phyloP scores from a whole-genome alignment of 2,888 invertebrate species.

The Steinernema hermaphroditum region DNA sequence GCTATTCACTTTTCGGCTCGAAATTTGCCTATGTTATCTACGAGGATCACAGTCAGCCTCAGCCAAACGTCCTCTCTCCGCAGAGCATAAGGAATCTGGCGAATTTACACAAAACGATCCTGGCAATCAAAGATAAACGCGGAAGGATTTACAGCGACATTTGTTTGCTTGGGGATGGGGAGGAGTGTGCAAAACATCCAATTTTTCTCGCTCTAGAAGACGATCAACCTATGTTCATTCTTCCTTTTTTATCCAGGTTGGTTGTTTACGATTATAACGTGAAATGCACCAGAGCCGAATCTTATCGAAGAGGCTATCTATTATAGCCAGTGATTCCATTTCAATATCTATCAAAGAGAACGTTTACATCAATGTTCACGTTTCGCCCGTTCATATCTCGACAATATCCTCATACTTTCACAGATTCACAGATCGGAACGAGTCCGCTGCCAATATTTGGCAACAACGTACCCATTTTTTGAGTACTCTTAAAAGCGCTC shows the following conservation, averaged over 20 bases:
- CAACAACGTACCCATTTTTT: no score
- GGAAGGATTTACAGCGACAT: background rate
- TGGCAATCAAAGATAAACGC: constrained; percentile 40
- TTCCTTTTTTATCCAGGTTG: constrained; percentile 1
- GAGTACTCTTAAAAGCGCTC: no score
- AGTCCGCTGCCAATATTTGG: no score
- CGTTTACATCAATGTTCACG: no score
- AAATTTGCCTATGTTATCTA: constrained; percentile 62
- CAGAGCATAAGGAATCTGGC: constrained; percentile 45
- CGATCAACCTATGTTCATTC: constrained; percentile 32
- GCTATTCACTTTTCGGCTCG: constrained; percentile 61
- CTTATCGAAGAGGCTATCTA: no score
- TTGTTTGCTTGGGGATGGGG: constrained; percentile 34
- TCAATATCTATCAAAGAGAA: no score
- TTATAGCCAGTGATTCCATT: no score
- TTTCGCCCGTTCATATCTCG: no score
- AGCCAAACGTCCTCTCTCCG: constrained; percentile 48
- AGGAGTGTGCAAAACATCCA: constrained; percentile 38
- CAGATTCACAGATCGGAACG: no score
- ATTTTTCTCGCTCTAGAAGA: constrained; percentile 44
- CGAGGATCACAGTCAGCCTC: constrained; percentile 44
- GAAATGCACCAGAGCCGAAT: no score
- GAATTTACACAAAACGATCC: constrained; percentile 46
- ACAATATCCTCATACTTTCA: no score
- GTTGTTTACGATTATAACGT: background rate